These are phyloP conservation scores for Pygoscelis adeliae DNA, from an alignment of 2,113 vertebrate species.

Conservation along the genomic window DNA sequence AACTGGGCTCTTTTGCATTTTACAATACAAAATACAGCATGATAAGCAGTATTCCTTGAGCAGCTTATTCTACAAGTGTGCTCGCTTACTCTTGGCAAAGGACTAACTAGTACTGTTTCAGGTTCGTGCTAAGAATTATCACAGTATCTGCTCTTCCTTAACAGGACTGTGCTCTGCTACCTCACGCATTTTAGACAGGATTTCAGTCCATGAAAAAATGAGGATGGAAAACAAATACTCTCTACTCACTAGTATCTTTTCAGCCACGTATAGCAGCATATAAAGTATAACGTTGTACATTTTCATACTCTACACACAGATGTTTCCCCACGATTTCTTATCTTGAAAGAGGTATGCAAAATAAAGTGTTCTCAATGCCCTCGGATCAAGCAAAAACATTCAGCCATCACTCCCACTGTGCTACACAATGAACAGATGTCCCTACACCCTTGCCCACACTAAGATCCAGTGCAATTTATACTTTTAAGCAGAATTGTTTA, in stretches of 20 bases:
- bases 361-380: neutral
- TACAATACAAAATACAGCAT: neutral
- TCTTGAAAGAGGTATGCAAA: neutral
- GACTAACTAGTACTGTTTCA: neutral
- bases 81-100: neutral
- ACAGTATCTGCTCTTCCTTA: neutral
- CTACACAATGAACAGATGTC: neutral
- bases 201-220: neutral
- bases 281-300: neutral
- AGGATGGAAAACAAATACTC: neutral
- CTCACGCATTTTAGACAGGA: neutral
- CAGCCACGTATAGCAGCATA: neutral
- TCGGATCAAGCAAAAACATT: neutral
- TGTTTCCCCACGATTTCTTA: neutral
- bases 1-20: neutral
- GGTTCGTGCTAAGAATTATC: neutral
- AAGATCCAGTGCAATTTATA: neutral
- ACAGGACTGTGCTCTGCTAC: neutral
- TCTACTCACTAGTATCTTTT: neutral
- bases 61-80: neutral
- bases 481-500: neutral
- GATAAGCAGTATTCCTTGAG: neutral
- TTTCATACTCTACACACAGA: neutral
- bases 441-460: neutral
- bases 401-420: neutral